Base-by-base conservation (phyloP, 2,888 invertebrate species). In the Exocentrus adspersus region DNA sequence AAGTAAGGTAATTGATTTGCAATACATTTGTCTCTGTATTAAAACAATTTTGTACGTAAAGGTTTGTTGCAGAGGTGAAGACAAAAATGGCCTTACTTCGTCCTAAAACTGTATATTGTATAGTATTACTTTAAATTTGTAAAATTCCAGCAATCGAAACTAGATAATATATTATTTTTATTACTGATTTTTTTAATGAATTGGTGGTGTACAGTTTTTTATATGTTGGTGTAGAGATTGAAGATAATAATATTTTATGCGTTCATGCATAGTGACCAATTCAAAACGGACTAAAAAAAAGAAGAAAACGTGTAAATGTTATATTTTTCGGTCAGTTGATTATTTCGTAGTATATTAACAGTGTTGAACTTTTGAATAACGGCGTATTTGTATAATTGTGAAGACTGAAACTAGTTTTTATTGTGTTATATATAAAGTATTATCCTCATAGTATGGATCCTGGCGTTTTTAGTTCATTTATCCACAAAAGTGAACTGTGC, bases 361-460 rank as follows among this genome's bases (percentile, higher is more conserved):
- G 79, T 79, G 79, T 79, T 79, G 78, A 75, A 79, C 76, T 75
- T 79, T 78, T 72, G 71, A 76, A 73, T 74, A 75, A 76, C 73
- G 68, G 73, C 77, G 79, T 81, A 80, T 79, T 81, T 81, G 80
- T 82, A 81, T 80, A 80, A 81, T 78, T 80, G 79, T 80, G 78
- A 81, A 82, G 81, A 81, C 81, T 81, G 81, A 81, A 75, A 78
- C 77, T 81, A 81, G 80, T 80, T 81, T 81, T 79, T 81, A 81
- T 81, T 81, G 81, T 81, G 81, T 82, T 79, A 77, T 76, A 78
- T 78, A 79, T 75, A 74, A 80, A 80, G 76, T 79, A 80, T 78
- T 79, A 79, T 73, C 71, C 72, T 74, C 70, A 73, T 79, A 79
- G 77, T 70, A 69, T 77, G 78, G 65, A 73, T 74, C 67, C 76